A percentile compares a stretch with the other conserved stretches of the same genome.
phyloP scores from a whole-genome alignment of 2,888 invertebrate species.

The Seladonia tumulorum region DNA sequence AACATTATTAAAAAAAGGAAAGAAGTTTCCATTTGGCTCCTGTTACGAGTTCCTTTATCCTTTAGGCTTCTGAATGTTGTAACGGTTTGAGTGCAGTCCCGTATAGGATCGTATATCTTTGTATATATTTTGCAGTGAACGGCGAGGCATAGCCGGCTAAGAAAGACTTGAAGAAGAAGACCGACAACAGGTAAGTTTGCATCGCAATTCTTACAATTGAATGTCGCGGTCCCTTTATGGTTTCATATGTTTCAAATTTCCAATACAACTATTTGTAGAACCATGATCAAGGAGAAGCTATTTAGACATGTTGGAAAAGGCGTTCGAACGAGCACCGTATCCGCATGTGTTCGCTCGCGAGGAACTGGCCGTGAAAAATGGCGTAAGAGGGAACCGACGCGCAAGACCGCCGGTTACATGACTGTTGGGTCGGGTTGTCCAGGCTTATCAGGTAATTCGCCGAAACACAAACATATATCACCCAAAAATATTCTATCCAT shows the following conservation, averaged over 20 bases:
- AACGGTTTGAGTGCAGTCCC: too few species aligned
- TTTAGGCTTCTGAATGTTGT: too few species aligned
- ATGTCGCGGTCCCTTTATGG: neutral
- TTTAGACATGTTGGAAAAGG: slow-evolving; percentile 95
- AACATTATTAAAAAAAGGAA: too few species aligned
- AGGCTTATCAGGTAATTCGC: slow-evolving; percentile 77
- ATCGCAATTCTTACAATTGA: neutral
- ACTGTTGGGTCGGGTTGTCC: slow-evolving; percentile 82
- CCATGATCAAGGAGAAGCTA: slow-evolving; percentile 98
- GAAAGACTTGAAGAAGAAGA: slow-evolving; percentile 92
- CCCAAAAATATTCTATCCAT: neutral
- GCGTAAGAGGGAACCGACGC: slow-evolving; percentile 96
- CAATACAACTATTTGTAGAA: slow-evolving; percentile 87
- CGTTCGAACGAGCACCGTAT: slow-evolving; percentile 97
- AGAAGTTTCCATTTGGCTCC: too few species aligned
- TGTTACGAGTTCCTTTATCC: too few species aligned
- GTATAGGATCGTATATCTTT: too few species aligned
- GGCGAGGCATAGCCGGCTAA: slow-evolving; percentile 83
- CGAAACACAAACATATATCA: neutral
- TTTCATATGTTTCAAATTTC: neutral
- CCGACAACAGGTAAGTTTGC: slow-evolving; percentile 90
- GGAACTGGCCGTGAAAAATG: slow-evolving; percentile 96
- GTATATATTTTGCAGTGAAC: slow-evolving; percentile 76
- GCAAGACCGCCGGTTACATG: slow-evolving; percentile 89
- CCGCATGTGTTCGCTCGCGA: slow-evolving; percentile 98